These are phyloP conservation scores for Drosophila tristis DNA, from an alignment of 1,140 invertebrate species.

Conservation along the genomic window DNA sequence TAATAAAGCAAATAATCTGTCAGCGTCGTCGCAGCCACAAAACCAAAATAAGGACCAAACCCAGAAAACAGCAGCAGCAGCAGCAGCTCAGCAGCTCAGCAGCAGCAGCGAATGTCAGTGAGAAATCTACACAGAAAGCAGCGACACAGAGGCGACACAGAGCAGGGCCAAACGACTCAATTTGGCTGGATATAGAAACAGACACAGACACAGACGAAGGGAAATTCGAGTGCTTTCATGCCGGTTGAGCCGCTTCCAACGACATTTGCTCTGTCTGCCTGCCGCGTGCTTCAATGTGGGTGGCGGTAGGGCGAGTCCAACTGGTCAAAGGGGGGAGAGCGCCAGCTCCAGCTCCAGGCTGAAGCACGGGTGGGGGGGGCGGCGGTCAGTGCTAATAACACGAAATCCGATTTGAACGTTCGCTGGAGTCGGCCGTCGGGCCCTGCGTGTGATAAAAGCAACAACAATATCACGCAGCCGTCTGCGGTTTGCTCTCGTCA, in stretches of 20 bases:
- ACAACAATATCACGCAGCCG: slow-evolving; percentile 64
- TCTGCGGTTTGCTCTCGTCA: slow-evolving; percentile 60
- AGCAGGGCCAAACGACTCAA: too few relatives aligned
- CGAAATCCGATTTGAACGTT: slow-evolving; percentile 77
- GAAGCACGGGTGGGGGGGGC: too few relatives aligned
- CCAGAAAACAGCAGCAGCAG: background rate
- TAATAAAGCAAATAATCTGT: slow-evolving; percentile 83
- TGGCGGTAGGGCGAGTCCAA: too few relatives aligned
- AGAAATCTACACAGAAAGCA: slow-evolving; percentile 11
- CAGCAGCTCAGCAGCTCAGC: background rate
- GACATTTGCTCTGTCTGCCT: too few relatives aligned
- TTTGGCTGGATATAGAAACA: too few relatives aligned
- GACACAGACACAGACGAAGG: too few relatives aligned
- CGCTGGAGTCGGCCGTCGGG: background rate
- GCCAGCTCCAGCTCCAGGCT: too few relatives aligned
- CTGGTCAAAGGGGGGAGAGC: too few relatives aligned
- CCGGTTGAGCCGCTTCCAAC: too few relatives aligned
- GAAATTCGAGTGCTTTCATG: too few relatives aligned
- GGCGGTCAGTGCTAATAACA: slow-evolving; percentile 70
- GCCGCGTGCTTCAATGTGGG: background rate
- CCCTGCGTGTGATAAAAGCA: slow-evolving; percentile 77
- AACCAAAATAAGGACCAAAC: background rate
- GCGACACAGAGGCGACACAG: too few relatives aligned
- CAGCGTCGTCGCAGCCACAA: slow-evolving; percentile 70
- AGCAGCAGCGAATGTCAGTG: slow-evolving; percentile 24